Conservation (phyloP, 2,888 invertebrate genomes). For the Suillia variegata region DNA sequence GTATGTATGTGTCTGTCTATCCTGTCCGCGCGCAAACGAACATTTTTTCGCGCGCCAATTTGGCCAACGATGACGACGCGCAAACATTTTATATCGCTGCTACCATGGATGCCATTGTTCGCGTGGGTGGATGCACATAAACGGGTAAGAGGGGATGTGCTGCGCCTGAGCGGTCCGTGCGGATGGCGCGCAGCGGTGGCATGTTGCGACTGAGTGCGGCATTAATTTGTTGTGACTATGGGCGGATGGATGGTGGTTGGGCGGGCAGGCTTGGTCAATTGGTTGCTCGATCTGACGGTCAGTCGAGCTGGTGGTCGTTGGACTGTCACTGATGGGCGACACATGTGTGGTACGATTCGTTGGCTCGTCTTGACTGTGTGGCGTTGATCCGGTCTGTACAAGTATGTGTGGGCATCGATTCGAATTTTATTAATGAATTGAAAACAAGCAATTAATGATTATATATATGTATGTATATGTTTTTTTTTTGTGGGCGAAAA, state of each 20-base stretch:
- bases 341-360: background rate
- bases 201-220: background rate
- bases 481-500: too few species aligned
- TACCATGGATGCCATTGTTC: background rate
- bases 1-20: background rate
- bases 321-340: too few species aligned
- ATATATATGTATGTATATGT: background rate
- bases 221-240: background rate
- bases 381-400: too few species aligned
- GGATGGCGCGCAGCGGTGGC: background rate
- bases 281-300: background rate
- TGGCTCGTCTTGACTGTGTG: background rate
- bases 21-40: background rate
- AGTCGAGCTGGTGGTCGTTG: too few species aligned
- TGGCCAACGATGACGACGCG: background rate
- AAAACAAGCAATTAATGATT: constrained; percentile 4
- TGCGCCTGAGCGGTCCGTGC: background rate
- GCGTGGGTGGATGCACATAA: background rate
- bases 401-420: background rate
- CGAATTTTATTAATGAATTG: constrained; percentile 2
- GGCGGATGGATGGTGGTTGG: background rate
- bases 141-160: too few species aligned
- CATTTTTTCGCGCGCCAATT: constrained; percentile 1
- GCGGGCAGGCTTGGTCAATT: background rate
- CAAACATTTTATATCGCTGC: background rate